These are phyloP conservation scores for Lutjanus campechanus DNA, from an alignment of 2,797 vertebrate genomes.

Conservation along the genomic window DNA sequence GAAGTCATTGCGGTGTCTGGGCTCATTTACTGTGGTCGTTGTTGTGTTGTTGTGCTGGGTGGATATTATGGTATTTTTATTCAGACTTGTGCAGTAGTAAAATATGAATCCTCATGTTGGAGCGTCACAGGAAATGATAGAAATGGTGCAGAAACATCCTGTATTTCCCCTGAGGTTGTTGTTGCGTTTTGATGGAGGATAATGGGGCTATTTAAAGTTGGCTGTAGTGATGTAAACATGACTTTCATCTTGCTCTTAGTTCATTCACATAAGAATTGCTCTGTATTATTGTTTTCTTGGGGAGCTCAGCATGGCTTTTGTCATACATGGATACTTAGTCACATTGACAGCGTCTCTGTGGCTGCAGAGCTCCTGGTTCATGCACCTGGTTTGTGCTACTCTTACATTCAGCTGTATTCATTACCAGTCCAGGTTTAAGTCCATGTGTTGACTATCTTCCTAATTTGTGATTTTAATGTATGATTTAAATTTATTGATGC, in stretches of 20 bases:
- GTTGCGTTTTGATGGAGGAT: not conserved
- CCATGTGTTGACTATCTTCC: not conserved
- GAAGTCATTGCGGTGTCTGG: not conserved
- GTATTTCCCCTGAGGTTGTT: slow-evolving; percentile 13
- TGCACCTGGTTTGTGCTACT: not conserved
- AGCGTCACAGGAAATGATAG: not conserved
- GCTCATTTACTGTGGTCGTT: not conserved
- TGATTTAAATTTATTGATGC: too few relatives aligned
- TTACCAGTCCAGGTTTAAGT: not conserved
- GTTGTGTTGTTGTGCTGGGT: not conserved
- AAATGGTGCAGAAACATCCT: not conserved
- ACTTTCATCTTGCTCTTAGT: slow-evolving; percentile 2
- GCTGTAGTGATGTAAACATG: slow-evolving; percentile 2
- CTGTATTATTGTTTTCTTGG: not conserved
- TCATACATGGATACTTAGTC: not conserved
- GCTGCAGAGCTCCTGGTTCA: not conserved
- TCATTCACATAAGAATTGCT: not conserved
- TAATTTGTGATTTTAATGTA: not conserved
- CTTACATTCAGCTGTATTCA: not conserved
- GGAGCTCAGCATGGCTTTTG: not conserved
- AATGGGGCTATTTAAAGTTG: not conserved
- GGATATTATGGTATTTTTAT: slow-evolving; percentile 4
- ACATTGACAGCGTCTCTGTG: not conserved
- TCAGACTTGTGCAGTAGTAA: slow-evolving; percentile 6
- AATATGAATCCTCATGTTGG: not conserved